Evolutionary conservation across 2,113 vertebrate species (phyloP).

Genomic region (Thamnophis sirtalis): DNA sequence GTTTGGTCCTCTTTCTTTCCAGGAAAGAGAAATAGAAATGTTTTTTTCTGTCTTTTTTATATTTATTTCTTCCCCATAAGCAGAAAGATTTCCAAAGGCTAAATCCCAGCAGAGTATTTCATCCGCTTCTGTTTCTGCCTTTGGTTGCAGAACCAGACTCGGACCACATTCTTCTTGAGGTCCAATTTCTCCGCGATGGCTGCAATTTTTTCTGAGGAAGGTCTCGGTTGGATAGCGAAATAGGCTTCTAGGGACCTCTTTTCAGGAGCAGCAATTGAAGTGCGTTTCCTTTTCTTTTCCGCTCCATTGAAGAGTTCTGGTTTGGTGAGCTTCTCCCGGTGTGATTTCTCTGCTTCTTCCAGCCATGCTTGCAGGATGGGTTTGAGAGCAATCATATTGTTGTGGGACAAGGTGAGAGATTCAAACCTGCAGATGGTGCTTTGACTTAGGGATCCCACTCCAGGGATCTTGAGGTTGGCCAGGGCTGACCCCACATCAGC

Average conservation of each 20-base stretch:
- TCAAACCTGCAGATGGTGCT: conserved; percentile 99
- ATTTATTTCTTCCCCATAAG: conserved; percentile 25
- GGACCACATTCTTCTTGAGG: conserved; percentile 98
- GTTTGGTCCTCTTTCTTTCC: conserved; percentile 44
- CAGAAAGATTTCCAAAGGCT: conserved; percentile 24
- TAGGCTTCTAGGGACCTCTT: conserved; percentile 97
- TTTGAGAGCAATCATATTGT: conserved; percentile 98
- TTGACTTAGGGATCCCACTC: conserved; percentile 96
- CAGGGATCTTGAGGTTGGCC: conserved; percentile 97
- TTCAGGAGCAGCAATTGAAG: conserved; percentile 94
- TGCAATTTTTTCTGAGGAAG: conserved; percentile 96
- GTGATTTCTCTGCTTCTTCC: conserved; percentile 95
- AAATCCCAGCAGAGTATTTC: conserved; percentile 98
- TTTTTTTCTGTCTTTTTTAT: not conserved
- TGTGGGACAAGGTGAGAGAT: conserved; percentile 96
- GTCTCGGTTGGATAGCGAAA: conserved; percentile 94
- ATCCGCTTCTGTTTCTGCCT: conserved; percentile 99
- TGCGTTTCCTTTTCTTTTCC: conserved; percentile 96
- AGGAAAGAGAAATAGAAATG: not conserved
- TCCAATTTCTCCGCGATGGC: conserved; percentile 97
- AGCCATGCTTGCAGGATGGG: conserved; percentile 98
- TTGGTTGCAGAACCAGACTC: conserved; percentile 99
- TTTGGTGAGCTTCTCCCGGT: conserved; percentile 95
- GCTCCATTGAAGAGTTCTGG: conserved; percentile 96
- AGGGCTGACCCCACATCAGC: conserved; percentile 94